These are phyloP conservation scores for Drosophila neutralis DNA, from an alignment of 2,888 invertebrate species.

Conservation along the genomic window DNA sequence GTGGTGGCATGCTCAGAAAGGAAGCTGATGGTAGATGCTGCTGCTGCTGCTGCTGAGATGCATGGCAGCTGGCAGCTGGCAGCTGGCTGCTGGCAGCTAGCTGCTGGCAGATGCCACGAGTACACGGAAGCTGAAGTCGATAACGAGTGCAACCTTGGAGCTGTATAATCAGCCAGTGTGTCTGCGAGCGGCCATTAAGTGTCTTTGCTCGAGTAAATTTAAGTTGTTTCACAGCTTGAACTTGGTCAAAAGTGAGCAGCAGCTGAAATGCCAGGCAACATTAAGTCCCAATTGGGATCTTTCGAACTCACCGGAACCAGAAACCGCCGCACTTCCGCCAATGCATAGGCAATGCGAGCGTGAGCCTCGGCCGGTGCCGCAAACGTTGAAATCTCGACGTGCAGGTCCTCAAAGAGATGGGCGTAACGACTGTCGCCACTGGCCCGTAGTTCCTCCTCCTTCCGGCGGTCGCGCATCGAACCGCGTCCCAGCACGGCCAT, in stretches of 20 bases:
- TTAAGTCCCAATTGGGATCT: neutral
- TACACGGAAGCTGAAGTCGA: constrained; percentile 73
- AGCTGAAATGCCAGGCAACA: constrained; percentile 23
- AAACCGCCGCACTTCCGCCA: constrained; percentile 92
- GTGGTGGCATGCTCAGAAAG: constrained; percentile 29
- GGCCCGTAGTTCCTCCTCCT: constrained; percentile 96
- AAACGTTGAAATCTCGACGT: constrained; percentile 96
- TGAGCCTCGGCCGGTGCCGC: constrained; percentile 96
- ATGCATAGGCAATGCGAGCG: constrained; percentile 92
- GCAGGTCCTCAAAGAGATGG: constrained; percentile 95
- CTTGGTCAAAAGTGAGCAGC: constrained; percentile 6
- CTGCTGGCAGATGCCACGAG: constrained; percentile 28
- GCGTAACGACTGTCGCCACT: constrained; percentile 97
- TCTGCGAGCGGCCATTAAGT: constrained; percentile 38
- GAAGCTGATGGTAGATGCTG: constrained; percentile 16
- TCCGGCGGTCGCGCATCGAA: constrained; percentile 96
- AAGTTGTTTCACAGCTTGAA: constrained; percentile 49
- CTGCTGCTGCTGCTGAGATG: neutral
- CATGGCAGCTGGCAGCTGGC: constrained; percentile 1
- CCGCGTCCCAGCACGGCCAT: constrained; percentile 97
- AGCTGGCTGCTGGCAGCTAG: neutral
- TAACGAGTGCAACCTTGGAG: constrained; percentile 73
- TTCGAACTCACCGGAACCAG: constrained; percentile 89
- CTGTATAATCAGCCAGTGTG: constrained; percentile 8
- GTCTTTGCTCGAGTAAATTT: constrained; percentile 46